Conservation (phyloP, 2,113 vertebrate genomes). For the Cyprinus carpio region DNA sequence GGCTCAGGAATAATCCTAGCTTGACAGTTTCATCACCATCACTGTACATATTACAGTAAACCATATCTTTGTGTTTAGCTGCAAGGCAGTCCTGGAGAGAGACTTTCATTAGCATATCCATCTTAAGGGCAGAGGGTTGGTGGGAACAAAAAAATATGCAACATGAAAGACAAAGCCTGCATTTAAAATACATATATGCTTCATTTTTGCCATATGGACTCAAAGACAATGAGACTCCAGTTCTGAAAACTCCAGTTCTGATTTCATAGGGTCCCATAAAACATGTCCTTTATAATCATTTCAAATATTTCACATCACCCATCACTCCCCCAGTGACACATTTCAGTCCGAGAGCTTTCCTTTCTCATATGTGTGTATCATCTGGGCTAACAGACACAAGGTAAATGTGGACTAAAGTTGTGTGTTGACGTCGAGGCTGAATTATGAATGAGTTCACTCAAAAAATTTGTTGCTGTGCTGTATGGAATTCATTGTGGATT, state of each 20-base stretch:
- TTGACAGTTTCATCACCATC: slow-evolving; percentile 11
- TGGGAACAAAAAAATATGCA: not conserved
- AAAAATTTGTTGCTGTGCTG: slow-evolving; percentile 67
- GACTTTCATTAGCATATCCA: not conserved
- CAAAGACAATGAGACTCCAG: not conserved
- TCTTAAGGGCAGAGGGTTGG: not conserved
- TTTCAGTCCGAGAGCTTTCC: slow-evolving; percentile 56
- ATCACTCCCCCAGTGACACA: slow-evolving; percentile 18
- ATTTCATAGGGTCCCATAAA: not conserved
- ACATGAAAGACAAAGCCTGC: not conserved
- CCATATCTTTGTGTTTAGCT: not conserved
- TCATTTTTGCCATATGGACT: not conserved
- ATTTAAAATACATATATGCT: not conserved
- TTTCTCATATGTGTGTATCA: slow-evolving; percentile 59
- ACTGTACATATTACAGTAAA: not conserved
- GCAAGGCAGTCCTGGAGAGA: not conserved
- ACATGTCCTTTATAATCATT: slow-evolving; percentile 2
- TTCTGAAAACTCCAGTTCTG: not conserved
- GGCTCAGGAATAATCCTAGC: not conserved
- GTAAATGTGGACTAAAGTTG: slow-evolving; percentile 45
- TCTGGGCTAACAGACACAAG: slow-evolving; percentile 59
- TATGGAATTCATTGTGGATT: slow-evolving; percentile 65
- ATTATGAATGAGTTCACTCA: slow-evolving; percentile 69
- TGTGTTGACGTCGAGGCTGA: slow-evolving; percentile 64
- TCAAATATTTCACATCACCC: not conserved